Evolutionary conservation across 1,140 invertebrate species (phyloP).

Genomic region (Aphaenogaster floridana): DNA sequence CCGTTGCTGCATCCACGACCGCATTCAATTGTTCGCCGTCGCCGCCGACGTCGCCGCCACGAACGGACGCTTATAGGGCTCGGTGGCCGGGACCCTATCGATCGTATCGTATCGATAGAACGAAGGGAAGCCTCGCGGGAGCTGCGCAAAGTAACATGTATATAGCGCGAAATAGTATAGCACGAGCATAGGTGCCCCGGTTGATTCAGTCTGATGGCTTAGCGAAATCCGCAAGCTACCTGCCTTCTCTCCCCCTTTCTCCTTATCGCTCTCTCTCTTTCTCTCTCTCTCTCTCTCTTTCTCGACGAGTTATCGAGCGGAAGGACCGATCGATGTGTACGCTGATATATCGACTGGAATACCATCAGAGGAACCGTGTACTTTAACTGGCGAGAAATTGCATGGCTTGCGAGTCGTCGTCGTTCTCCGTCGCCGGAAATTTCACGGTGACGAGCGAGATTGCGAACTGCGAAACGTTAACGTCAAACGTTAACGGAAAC

Average conservation of each 20-base stretch:
- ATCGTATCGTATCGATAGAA: conserved; percentile 54
- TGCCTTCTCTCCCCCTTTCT: not conserved
- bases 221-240: conserved; percentile 50
- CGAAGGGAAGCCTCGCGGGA: conserved; percentile 48
- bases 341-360: conserved; percentile 36
- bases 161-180: conserved; percentile 59
- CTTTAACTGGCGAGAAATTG: conserved; percentile 44
- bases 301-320: conserved; percentile 49
- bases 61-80: conserved; percentile 40
- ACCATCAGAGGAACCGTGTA: conserved; percentile 18
- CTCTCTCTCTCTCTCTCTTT: not conserved
- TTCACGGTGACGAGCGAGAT: conserved; percentile 29
- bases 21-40: conserved; percentile 58
- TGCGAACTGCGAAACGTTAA: conserved; percentile 24
- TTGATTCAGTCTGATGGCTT: conserved; percentile 63
- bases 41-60: not conserved
- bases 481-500: not conserved
- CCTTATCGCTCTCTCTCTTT: not conserved
- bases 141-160: conserved; percentile 52
- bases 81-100: conserved; percentile 4
- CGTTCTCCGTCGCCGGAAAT: conserved; percentile 26
- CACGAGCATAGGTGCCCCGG: conserved; percentile 37
- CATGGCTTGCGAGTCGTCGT: conserved; percentile 20
- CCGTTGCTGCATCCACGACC: conserved; percentile 35
- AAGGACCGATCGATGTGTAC: conserved; percentile 40